These are phyloP conservation scores for Chrysina gloriosa DNA, from an alignment of 2,888 invertebrate species.

Conservation along the genomic window DNA sequence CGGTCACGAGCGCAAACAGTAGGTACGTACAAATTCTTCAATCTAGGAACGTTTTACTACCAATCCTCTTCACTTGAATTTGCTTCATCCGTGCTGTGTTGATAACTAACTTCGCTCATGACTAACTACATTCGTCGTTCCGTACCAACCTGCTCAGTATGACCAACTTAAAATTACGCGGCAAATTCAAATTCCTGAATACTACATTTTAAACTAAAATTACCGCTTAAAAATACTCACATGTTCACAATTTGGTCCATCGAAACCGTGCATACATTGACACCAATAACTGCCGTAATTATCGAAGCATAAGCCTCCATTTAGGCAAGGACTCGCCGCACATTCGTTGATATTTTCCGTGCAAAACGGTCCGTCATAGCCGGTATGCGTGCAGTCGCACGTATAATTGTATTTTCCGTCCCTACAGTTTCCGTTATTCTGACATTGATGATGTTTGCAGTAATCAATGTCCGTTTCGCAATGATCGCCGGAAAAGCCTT, in stretches of 20 bases:
- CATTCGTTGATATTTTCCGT: slow-evolving; percentile 87
- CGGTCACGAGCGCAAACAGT: no score
- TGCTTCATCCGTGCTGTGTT: no score
- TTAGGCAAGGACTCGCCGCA: slow-evolving; percentile 74
- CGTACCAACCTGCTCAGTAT: no score
- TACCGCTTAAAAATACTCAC: slow-evolving; percentile 66
- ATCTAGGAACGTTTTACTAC: no score
- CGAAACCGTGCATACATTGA: slow-evolving; percentile 82
- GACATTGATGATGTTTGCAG: slow-evolving; percentile 77
- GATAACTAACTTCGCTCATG: no score
- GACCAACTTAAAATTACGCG: no score
- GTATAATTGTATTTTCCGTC: slow-evolving; percentile 81
- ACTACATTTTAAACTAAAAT: no score
- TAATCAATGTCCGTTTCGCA: slow-evolving; percentile 84
- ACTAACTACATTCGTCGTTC: no score
- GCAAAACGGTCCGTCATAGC: slow-evolving; percentile 80
- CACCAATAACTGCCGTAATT: slow-evolving; percentile 85
- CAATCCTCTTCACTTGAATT: no score
- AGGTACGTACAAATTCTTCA: no score
- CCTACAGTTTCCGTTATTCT: slow-evolving; percentile 72
- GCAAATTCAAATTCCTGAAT: no score
- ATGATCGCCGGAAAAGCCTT: slow-evolving; percentile 75
- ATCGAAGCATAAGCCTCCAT: slow-evolving; percentile 83
- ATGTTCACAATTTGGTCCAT: slow-evolving; percentile 81
- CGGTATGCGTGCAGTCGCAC: slow-evolving; percentile 82